Base-by-base conservation (phyloP, 2,797 vertebrate genomes). In the Syngnathus acus region DNA sequence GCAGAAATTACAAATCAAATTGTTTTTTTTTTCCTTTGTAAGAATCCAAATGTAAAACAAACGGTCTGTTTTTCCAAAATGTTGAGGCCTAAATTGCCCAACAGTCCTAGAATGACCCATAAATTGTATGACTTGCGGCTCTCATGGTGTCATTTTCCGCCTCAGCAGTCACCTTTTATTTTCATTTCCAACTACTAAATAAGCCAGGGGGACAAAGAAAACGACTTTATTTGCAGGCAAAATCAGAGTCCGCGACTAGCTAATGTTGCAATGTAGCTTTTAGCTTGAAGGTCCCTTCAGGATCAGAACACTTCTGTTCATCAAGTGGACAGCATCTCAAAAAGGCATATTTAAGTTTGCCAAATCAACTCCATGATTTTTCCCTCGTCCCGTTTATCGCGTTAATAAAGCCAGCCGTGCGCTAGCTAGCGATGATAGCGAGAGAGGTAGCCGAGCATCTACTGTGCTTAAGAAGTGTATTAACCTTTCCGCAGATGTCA, bases 401-500 rank as follows among this genome's bases (percentile, higher is more conserved):
- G 54, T 64, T 53, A 51, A 59, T 70, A 26, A 26, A 63, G 38
- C 62, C n/a, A n/a, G 51, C 38, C 16, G 16, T 21, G 14, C 59
- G 26, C 26, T 32, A 61, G 9, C 39, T 42, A 54, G 67, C 62
- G 65, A 64, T 65, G 55, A 63, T 72, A 62, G 54, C 16, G 40
- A 21, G 40, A 74, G 64, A 5, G 26, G 26, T 68, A 69, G 68
- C 55, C 4, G 19, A 59, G 67, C 64, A 70, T 70, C 68, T 69
- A 55, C 60, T 74, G 66, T 77, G 77, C 77, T 87, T 78, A 80
- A 78, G 65, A 75, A 81, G 76, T 76, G 74, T 71, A 88, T 84
- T 86, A 86, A 85, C 83, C 87, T 86, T 84, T 84, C 77, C 79
- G 76, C 70, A 77, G 66, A 80, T 83, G 88, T 89, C 84, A 78